Evolutionary conservation across 2,888 invertebrate genomes (phyloP), one percentile per base, ranked within the genome.

Genomic region (Zaprionus lineosus): DNA sequence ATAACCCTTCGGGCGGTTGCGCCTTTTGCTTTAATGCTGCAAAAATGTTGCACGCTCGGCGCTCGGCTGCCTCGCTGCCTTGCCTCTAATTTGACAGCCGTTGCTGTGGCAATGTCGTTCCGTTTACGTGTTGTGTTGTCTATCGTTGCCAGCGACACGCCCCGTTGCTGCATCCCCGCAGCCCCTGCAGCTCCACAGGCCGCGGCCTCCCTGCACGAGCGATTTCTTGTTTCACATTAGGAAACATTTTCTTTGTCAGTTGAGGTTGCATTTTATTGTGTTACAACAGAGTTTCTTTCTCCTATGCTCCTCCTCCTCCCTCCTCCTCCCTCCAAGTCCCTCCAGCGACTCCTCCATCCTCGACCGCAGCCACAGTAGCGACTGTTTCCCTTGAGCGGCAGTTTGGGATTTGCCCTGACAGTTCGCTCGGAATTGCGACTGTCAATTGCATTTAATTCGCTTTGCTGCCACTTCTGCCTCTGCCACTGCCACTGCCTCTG

Each of bases 371-470:
- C n/a, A n/a, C n/a, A n/a, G n/a, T n/a, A n/a, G n/a, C n/a, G n/a
- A n/a, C n/a, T n/a, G n/a, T n/a, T n/a, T 44, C 29, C 46, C 29
- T 62, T 69, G 58, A 65, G 65, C 75, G 84, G 78, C 73, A 74
- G 77, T 82, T 76, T 79, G 78, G 86, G 82, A 87, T 86, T 87
- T 75, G 67, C 71, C 48, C 74, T 86, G 87, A 87, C 87, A 88
- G 86, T 69, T 82, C 76, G 81, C 73, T 76, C 72, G 76, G 86
- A 87, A 88, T 87, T 87, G 87, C 87, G 86, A 85, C 88, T 87
- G 88, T 88, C 87, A 87, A 87, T 87, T 88, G 86, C 88, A 87
- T 87, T 86, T 84, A 87, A 81, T 84, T 84, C 75, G 83, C 61
- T 56, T 75, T 79, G 72, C 47, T 66, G 56, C 48, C n/a, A n/a